phyloP scores from a whole-genome alignment of 2,113 vertebrate species.

The Macquaria australasica region DNA sequence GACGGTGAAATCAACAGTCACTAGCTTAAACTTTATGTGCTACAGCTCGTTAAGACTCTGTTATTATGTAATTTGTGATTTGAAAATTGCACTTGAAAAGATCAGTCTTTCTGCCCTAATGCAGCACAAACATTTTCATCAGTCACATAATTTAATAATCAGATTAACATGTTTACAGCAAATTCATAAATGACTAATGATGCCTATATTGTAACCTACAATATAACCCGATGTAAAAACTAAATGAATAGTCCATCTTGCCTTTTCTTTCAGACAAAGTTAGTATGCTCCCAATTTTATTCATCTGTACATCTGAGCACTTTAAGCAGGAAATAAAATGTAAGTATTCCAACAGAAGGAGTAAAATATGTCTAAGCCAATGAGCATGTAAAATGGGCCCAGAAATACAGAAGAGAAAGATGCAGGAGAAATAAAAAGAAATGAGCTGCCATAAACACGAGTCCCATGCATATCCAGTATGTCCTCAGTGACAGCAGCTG shows the following conservation, averaged over 20 bases:
- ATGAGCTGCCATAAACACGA: constrained; percentile 32
- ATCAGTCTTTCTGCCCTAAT: background rate
- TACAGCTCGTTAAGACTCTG: too few species aligned
- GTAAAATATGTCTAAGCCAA: background rate
- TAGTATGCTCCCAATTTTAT: background rate
- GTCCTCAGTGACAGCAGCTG: constrained; percentile 26
- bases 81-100: too few species aligned
- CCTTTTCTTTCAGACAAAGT: constrained; percentile 1
- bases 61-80: too few species aligned
- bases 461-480: constrained; percentile 21
- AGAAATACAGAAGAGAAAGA: background rate
- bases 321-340: background rate
- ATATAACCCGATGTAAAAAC: background rate
- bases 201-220: background rate
- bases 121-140: background rate
- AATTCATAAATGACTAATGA: background rate
- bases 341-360: background rate
- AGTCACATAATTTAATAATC: background rate
- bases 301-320: background rate
- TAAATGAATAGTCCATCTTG: background rate
- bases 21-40: too few species aligned
- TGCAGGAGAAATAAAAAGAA: background rate
- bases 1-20: too few species aligned
- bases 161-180: background rate
- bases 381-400: background rate